These are phyloP conservation scores for Epizoanthus ramosus DNA, from an alignment of 92 coral and sea anemone genomes.

Conservation along the genomic window DNA sequence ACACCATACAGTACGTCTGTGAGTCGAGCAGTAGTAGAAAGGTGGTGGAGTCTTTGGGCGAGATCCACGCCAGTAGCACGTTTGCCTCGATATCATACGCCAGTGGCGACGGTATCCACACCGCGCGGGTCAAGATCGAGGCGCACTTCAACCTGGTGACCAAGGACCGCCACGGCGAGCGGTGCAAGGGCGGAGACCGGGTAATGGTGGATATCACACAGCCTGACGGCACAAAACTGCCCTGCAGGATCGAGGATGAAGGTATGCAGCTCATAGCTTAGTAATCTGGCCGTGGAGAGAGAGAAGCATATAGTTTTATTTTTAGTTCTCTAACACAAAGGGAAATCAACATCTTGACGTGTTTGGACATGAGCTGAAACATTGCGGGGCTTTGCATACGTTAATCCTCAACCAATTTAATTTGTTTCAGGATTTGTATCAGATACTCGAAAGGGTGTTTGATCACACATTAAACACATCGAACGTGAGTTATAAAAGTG, in stretches of 20 bases:
- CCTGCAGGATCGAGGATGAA: slow-evolving; percentile 81
- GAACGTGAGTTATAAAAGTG: too few relatives aligned
- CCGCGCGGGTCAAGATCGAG: slow-evolving; percentile 95
- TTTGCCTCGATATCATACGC: slow-evolving; percentile 98
- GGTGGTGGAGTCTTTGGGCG: slow-evolving; percentile 82
- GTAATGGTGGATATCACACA: slow-evolving; percentile 80
- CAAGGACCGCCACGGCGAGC: slow-evolving; percentile 95
- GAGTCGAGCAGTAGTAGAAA: slow-evolving; percentile 63
- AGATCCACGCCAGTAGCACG: slow-evolving; percentile 91
- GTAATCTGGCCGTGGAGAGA: background rate
- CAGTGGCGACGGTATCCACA: slow-evolving; percentile 93
- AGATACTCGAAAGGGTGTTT: too few relatives aligned
- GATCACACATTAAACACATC: too few relatives aligned
- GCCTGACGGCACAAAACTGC: slow-evolving; percentile 81
- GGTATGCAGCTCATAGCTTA: slow-evolving; percentile 45
- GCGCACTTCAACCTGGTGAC: slow-evolving; percentile 89
- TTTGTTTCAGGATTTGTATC: too few relatives aligned
- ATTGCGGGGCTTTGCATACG: too few relatives aligned
- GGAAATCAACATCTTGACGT: too few relatives aligned
- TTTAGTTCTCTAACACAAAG: too few relatives aligned
- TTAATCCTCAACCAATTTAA: too few relatives aligned
- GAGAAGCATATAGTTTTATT: too few relatives aligned
- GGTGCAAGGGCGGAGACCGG: slow-evolving; percentile 93
- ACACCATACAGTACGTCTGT: slow-evolving; percentile 86
- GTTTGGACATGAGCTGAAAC: too few relatives aligned